Evolutionary conservation across 2,888 invertebrate genomes (phyloP).

Genomic region (Eubasilissa splendida): DNA sequence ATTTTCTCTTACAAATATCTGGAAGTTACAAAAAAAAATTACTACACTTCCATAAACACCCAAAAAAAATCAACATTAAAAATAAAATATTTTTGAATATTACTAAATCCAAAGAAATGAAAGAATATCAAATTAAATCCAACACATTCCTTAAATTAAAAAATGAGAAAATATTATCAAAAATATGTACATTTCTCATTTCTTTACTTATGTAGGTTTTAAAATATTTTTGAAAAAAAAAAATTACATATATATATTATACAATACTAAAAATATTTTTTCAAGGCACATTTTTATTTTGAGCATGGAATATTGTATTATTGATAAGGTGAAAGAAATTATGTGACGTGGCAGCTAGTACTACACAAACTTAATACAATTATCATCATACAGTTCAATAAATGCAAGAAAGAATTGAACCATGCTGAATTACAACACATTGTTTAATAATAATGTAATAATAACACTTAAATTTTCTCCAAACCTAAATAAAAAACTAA

Average conservation of each 20-base stretch:
- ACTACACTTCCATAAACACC: neutral
- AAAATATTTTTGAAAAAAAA: too few relatives aligned
- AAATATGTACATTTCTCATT: slow-evolving; percentile 4
- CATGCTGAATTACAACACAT: too few relatives aligned
- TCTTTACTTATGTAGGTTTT: neutral
- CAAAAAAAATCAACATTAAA: slow-evolving; percentile 7
- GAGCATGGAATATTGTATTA: too few relatives aligned
- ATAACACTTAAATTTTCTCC: too few relatives aligned
- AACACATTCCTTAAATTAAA: neutral
- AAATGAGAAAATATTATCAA: neutral
- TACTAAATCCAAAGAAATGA: neutral
- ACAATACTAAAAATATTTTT: neutral
- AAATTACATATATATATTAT: neutral
- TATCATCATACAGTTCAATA: too few relatives aligned
- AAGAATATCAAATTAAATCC: neutral
- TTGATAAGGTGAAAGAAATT: neutral
- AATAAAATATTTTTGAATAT: neutral
- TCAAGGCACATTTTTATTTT: neutral
- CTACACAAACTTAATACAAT: too few relatives aligned
- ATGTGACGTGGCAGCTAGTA: neutral
- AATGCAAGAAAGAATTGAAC: too few relatives aligned
- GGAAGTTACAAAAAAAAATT: neutral
- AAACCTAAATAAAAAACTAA: too few relatives aligned
- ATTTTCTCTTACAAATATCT: neutral
- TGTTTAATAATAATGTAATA: too few relatives aligned